These are phyloP conservation scores for Lasiurus cinereus DNA, from an alignment of 2,113 vertebrate genomes.

Conservation along the genomic window DNA sequence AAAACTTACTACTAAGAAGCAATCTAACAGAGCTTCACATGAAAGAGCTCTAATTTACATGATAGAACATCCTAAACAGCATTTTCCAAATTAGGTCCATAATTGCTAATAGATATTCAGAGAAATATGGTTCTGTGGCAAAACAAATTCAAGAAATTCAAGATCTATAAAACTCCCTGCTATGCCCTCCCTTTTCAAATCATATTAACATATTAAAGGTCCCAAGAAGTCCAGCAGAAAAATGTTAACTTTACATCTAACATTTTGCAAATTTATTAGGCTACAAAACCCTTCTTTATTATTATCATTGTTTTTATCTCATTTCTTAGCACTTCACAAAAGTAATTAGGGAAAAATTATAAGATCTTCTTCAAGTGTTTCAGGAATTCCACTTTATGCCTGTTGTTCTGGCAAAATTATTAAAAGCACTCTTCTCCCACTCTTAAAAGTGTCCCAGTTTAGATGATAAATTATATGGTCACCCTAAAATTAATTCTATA, in stretches of 20 bases:
- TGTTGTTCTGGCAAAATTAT: constrained; percentile 31
- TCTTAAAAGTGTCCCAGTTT: background rate
- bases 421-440: background rate
- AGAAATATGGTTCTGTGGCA: constrained; percentile 17
- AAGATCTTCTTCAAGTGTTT: constrained; percentile 51
- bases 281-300: constrained; percentile 23
- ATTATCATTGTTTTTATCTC: background rate
- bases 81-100: constrained; percentile 29
- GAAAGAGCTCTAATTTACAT: constrained; percentile 9
- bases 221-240: constrained; percentile 41
- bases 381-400: background rate
- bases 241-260: constrained; percentile 6
- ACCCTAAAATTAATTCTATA: background rate
- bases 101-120: constrained; percentile 7
- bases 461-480: background rate
- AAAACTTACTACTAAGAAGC: constrained; percentile 10
- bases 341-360: constrained; percentile 13
- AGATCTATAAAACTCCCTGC: background rate
- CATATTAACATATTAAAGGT: background rate
- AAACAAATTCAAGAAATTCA: constrained; percentile 30
- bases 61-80: background rate
- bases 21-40: background rate
- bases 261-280: background rate
- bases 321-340: constrained; percentile 37
- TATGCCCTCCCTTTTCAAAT: constrained; percentile 9